phyloP scores from a whole-genome alignment of 2,113 vertebrate species.

The Spermophilus dauricus region DNA sequence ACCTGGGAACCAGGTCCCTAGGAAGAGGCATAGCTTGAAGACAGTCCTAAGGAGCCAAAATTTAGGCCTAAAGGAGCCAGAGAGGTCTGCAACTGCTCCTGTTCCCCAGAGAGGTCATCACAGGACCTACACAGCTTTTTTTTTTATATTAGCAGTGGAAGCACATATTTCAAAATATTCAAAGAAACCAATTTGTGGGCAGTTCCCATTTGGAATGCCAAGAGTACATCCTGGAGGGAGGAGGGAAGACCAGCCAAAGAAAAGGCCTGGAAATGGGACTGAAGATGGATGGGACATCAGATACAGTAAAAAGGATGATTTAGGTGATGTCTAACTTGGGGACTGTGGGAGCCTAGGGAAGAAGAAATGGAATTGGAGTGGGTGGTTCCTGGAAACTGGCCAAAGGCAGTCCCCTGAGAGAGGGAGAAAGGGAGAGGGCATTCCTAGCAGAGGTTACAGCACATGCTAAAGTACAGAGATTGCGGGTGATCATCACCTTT shows the following conservation, averaged over 20 bases:
- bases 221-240: background rate
- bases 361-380: background rate
- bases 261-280: background rate
- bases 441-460: background rate
- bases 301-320: background rate
- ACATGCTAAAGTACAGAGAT: background rate
- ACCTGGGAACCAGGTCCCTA: background rate
- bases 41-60: background rate
- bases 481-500: background rate
- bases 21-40: background rate
- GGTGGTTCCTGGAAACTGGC: slow-evolving; percentile 16
- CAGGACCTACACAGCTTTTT: background rate
- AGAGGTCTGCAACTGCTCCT: slow-evolving; percentile 32
- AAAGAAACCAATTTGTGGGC: background rate
- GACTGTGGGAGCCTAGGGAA: background rate
- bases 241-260: background rate
- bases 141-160: background rate
- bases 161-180: slow-evolving; percentile 40
- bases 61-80: background rate
- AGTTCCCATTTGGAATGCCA: background rate
- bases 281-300: slow-evolving; percentile 1
- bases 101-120: background rate
- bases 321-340: slow-evolving; percentile 5
- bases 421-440: background rate
- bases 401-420: background rate